Base-by-base conservation (phyloP, 2,113 vertebrate genomes). In the Odocoileus hemionus region DNA sequence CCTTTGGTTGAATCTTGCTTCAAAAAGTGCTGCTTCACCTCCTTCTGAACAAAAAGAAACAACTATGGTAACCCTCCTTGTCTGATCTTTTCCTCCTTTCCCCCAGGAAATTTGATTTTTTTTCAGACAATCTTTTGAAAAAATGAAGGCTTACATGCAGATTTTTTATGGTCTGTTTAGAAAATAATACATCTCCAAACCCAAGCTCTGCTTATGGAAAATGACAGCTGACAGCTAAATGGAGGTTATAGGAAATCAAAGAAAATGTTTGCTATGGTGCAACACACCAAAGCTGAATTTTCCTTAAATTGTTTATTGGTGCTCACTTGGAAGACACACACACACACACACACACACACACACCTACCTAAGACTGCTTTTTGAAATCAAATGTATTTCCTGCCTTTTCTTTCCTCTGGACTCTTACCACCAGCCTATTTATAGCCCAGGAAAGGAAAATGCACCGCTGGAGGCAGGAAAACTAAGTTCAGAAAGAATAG, bases 401-500 rank as follows among this genome's bases (percentile, higher is more conserved):
- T 99, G 99, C 98, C 98, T 97, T 98, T 99, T 98, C 98, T 98
- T 99, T 99, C 98, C 98, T 98, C 98, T 95, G 98, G 96, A 98
- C 99, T 98, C 98, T 98, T 98, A 97, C 74, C 89, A 98, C 96
- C 98, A 97, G 67, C 67, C 99, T 99, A 99, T 99, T 99, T 99
- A 99, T 99, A 99, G 99, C 96, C 97, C 92, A 93, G 98, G 97
- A 98, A 99, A 98, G 99, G 99, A 98, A 99, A 98, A 96, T 15
- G 96, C 98, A 98, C 98, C 95, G 98, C 98, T 99, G 97, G 99
- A 99, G 99, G 99, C 99, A 99, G 99, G 99, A 99, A 99, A 99
- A 99, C 99, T 99, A 99, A 99, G 99, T 99, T 99, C 98, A 98
- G 99, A 99, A 99, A 99, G 99, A 99, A 99, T 99, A 98, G 99